Percentiles rank a stretch among this genome's conserved stretches.
Conservation (phyloP, 2,888 invertebrate genomes). For the Nymphalis polychloros region DNA sequence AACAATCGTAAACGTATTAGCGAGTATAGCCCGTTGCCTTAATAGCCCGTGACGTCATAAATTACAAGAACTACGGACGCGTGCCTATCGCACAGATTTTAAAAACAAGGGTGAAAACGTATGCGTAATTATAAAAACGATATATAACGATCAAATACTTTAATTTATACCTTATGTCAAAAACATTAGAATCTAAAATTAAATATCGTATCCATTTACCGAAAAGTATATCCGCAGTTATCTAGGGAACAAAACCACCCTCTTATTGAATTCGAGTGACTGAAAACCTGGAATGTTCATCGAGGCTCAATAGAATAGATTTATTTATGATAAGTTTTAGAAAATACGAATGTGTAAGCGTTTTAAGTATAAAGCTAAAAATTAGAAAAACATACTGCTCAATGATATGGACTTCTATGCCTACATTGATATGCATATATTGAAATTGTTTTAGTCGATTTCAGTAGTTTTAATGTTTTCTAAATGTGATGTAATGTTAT, state of each 20-base stretch:
- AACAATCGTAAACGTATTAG: conserved; percentile 48
- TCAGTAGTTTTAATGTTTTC: no score
- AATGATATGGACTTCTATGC: not conserved
- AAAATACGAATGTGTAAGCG: not conserved
- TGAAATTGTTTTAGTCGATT: no score
- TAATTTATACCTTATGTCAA: conserved; percentile 6
- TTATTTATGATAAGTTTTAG: conserved; percentile 12
- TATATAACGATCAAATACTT: not conserved
- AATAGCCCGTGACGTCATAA: conserved; percentile 62
- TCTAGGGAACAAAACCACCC: conserved; percentile 6
- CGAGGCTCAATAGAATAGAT: conserved; percentile 26
- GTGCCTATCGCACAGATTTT: conserved; percentile 42
- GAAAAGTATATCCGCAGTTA: conserved; percentile 1
- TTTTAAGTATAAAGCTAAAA: not conserved
- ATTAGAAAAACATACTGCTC: not conserved
- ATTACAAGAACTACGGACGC: conserved; percentile 46
- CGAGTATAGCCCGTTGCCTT: conserved; percentile 50
- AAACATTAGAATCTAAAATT: not conserved
- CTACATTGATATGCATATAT: not conserved
- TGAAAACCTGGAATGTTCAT: conserved; percentile 25
- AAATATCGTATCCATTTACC: not conserved
- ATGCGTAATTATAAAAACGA: conserved; percentile 19
- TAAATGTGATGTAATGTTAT: no score
- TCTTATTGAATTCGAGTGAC: conserved; percentile 18
- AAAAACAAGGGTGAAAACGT: conserved; percentile 46